A percentile compares a stretch with the other conserved stretches of the same genome.
These are phyloP conservation scores for Anoplolepis gracilipes DNA, from an alignment of 1,140 invertebrate genomes.

Conservation along the genomic window DNA sequence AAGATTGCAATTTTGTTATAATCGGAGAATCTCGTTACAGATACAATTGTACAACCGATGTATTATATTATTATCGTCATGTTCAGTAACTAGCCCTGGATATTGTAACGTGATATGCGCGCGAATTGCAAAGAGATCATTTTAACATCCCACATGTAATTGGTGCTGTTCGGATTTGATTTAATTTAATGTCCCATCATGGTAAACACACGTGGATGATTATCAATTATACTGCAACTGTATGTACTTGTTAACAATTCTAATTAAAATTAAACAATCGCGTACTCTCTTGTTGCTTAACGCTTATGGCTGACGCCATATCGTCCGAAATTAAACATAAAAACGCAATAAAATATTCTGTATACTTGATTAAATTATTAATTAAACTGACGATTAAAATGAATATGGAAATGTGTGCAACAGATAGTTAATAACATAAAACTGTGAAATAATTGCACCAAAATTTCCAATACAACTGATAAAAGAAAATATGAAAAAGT, in stretches of 20 bases:
- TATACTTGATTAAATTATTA: neutral
- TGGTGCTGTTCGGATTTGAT: neutral
- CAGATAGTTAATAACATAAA: neutral
- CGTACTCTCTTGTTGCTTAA: neutral
- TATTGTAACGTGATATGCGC: constrained; percentile 2
- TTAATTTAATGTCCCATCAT: constrained; percentile 10
- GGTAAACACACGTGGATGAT: neutral
- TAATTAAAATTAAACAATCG: constrained; percentile 37
- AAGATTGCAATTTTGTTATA: constrained; percentile 12
- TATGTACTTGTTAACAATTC: neutral
- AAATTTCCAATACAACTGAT: neutral
- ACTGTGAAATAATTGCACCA: neutral
- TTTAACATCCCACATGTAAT: constrained; percentile 8
- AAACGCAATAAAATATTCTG: neutral
- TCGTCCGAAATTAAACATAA: neutral
- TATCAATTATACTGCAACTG: neutral
- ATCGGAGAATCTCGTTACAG: neutral
- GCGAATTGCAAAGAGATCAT: constrained; percentile 3
- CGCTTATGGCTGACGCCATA: too few relatives aligned
- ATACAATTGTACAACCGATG: neutral
- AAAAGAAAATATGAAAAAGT: neutral
- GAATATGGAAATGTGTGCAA: neutral
- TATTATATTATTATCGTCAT: constrained; percentile 10
- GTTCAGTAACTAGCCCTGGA: neutral
- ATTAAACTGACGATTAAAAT: neutral